These are phyloP conservation scores for Helicoverpa zea DNA, from an alignment of 1,140 invertebrate genomes.

Conservation along the genomic window DNA sequence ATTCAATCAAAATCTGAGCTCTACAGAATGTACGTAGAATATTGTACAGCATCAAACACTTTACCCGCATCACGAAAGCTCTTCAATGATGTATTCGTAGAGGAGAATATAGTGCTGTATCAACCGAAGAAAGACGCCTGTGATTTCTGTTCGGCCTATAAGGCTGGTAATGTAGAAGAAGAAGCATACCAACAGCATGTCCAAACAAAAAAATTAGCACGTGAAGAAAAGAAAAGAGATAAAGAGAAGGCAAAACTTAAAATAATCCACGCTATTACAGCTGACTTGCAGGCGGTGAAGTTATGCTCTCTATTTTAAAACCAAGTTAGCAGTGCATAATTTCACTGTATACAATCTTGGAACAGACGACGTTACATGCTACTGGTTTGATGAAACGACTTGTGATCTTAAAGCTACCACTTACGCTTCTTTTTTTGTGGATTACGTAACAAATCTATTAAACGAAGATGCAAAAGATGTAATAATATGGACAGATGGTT, in stretches of 20 bases:
- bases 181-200: constrained; percentile 8
- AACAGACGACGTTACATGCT: constrained; percentile 63
- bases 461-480: not conserved
- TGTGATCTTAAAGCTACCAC: constrained; percentile 25
- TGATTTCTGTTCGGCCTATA: not conserved
- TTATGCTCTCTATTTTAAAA: constrained; percentile 79
- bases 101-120: constrained; percentile 48
- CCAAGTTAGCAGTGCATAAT: constrained; percentile 78
- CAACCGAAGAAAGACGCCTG: constrained; percentile 32
- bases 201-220: not conserved
- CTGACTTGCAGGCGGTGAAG: constrained; percentile 75
- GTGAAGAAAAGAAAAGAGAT: constrained; percentile 6
- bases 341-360: constrained; percentile 77
- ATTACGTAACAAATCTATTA: constrained; percentile 26
- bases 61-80: constrained; percentile 14
- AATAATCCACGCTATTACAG: constrained; percentile 35
- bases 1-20: constrained; percentile 49
- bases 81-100: constrained; percentile 9
- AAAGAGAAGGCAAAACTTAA: constrained; percentile 4
- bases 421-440: constrained; percentile 16
- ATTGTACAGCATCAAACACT: not conserved
- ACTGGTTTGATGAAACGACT: constrained; percentile 75
- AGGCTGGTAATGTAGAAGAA: not conserved
- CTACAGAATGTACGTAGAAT: constrained; percentile 44
- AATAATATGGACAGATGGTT: too few relatives aligned